Evolutionary conservation across 2,888 invertebrate genomes (phyloP).

Genomic region (Coremacera marginata): DNA sequence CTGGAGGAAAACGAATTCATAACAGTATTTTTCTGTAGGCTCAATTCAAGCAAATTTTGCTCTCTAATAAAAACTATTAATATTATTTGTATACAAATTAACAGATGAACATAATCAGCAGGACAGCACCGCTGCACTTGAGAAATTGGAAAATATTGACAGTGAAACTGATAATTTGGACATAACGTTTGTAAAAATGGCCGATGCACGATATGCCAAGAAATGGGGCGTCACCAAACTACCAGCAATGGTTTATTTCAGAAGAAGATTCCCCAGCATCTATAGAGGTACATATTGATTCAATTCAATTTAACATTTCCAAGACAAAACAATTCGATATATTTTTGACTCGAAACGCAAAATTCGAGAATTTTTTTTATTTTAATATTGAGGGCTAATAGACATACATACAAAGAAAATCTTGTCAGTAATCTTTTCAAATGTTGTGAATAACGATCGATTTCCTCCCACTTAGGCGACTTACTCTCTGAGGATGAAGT

Average conservation of each 20-base stretch:
- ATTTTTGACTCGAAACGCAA: too few species aligned
- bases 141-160: conserved; percentile 92
- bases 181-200: conserved; percentile 95
- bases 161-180: conserved; percentile 94
- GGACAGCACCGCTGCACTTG: conserved; percentile 85
- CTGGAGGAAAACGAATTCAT: conserved; percentile 95
- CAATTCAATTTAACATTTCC: too few species aligned
- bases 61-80: not conserved
- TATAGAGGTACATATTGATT: conserved; percentile 92
- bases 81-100: not conserved
- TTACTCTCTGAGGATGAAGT: conserved; percentile 87
- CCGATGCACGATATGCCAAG: conserved; percentile 89
- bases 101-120: conserved; percentile 84
- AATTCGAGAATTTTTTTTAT: too few species aligned
- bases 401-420: too few species aligned
- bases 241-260: conserved; percentile 92
- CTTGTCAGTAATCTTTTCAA: too few species aligned
- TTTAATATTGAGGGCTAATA: too few species aligned
- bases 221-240: conserved; percentile 95
- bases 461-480: conserved; percentile 79
- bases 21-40: conserved; percentile 95
- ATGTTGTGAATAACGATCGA: too few species aligned
- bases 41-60: not conserved
- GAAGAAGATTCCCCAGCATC: conserved; percentile 92
- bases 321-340: too few species aligned